A percentile compares a stretch with the other conserved stretches of the same genome.
Evolutionary conservation across 2,113 vertebrate species (phyloP).

Genomic region (Smithornis capensis): DNA sequence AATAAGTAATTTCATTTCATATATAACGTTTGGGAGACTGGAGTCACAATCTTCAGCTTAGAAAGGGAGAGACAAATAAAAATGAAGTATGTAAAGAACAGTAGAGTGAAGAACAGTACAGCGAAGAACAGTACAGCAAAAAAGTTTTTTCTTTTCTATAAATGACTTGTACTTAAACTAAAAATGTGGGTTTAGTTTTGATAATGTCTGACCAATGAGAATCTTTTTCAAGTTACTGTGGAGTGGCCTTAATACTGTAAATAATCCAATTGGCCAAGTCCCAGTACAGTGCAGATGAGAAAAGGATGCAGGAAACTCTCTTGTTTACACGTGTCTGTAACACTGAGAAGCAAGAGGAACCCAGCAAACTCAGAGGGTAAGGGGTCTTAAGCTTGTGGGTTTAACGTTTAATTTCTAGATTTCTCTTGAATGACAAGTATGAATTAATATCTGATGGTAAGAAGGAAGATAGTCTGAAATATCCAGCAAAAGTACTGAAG

Average conservation of each 20-base stretch:
- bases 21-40: not conserved
- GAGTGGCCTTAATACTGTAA: slow-evolving; percentile 69
- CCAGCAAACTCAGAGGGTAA: slow-evolving; percentile 67
- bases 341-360: slow-evolving; percentile 49
- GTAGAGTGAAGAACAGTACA: not conserved
- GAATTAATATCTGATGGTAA: not conserved
- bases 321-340: slow-evolving; percentile 73
- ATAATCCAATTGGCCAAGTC: slow-evolving; percentile 69
- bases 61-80: not conserved
- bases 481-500: not conserved
- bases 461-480: not conserved
- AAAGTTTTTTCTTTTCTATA: slow-evolving; percentile 26
- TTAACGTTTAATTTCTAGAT: slow-evolving; percentile 44
- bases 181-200: slow-evolving; percentile 62
- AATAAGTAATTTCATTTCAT: not conserved
- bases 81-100: not conserved
- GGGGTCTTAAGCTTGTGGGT: slow-evolving; percentile 49
- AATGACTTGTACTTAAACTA: not conserved
- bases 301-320: slow-evolving; percentile 75
- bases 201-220: slow-evolving; percentile 72
- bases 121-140: not conserved
- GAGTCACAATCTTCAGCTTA: not conserved
- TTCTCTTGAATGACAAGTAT: not conserved
- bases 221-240: slow-evolving; percentile 51
- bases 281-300: slow-evolving; percentile 68